Percentiles rank a stretch among this genome's conserved stretches.
Conservation (phyloP, 2,113 vertebrate genomes). For the Myotis yumanensis region DNA sequence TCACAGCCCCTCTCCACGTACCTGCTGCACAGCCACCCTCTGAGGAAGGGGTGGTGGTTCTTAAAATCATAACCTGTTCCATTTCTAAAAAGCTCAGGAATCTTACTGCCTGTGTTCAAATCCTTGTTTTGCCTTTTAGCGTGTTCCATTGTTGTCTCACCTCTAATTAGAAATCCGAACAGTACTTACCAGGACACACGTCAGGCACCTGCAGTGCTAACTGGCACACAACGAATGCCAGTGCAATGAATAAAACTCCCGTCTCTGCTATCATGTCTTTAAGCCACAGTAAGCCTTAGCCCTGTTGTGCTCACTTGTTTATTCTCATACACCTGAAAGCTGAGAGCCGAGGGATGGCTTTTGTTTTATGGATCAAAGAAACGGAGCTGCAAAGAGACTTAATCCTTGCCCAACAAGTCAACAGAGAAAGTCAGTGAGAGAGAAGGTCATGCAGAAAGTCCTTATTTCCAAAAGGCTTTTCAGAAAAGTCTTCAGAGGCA, state of each 20-base stretch:
- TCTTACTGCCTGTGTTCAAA: neutral
- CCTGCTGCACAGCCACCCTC: neutral
- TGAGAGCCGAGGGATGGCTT: neutral
- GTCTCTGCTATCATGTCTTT: neutral
- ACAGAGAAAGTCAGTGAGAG: slow-evolving; percentile 15
- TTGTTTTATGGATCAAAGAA: slow-evolving; percentile 50
- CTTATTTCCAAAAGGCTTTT: neutral
- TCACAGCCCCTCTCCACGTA: neutral
- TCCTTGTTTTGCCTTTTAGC: neutral
- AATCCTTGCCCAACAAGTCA: slow-evolving; percentile 26
- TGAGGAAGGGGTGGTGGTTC: neutral
- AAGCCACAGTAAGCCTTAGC: neutral
- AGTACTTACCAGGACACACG: neutral
- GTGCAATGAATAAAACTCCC: neutral
- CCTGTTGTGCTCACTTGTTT: neutral
- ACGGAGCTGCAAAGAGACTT: slow-evolving; percentile 32
- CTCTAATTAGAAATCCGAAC: neutral
- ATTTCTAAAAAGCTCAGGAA: neutral
- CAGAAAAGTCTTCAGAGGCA: slow-evolving; percentile 24
- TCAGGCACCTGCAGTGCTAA: neutral
- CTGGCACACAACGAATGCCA: neutral
- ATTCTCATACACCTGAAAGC: neutral
- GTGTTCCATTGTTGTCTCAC: neutral
- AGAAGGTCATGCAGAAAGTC: slow-evolving; percentile 30
- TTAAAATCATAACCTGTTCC: neutral